Percentiles rank a stretch among this genome's conserved stretches.
These are phyloP conservation scores for Bombus balteatus DNA, from an alignment of 1,140 invertebrate genomes.

Conservation along the genomic window DNA sequence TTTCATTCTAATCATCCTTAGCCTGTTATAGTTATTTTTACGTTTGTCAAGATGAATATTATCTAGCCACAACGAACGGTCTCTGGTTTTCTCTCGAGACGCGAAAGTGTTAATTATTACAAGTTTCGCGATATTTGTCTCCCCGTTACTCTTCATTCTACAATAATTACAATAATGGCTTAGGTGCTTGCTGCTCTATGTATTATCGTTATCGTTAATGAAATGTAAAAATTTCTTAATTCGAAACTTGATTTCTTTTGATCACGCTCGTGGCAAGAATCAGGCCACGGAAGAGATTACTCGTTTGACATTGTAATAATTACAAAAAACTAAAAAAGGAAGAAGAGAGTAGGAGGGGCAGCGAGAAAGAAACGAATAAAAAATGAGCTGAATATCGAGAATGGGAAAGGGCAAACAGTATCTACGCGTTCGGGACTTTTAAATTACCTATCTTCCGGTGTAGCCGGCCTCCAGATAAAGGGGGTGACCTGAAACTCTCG, in stretches of 20 bases:
- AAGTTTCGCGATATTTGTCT: too few species aligned
- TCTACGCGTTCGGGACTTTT: slow-evolving; percentile 38
- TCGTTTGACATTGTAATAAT: slow-evolving; percentile 12
- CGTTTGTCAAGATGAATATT: too few species aligned
- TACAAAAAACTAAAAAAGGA: background rate
- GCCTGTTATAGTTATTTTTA: too few species aligned
- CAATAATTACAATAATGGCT: too few species aligned
- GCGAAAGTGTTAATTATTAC: too few species aligned
- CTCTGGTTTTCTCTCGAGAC: too few species aligned
- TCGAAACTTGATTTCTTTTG: background rate
- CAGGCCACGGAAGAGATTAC: slow-evolving; percentile 14
- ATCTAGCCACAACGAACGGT: too few species aligned
- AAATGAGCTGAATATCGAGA: slow-evolving; percentile 11
- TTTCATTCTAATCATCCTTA: too few species aligned
- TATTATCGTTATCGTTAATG: too few species aligned
- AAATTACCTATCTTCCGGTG: slow-evolving; percentile 46
- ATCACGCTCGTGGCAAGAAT: background rate
- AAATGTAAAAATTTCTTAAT: background rate
- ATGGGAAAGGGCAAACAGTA: slow-evolving; percentile 13
- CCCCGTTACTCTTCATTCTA: too few species aligned
- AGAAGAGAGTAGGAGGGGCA: background rate
- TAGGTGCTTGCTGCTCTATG: too few species aligned
- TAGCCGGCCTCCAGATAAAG: slow-evolving; percentile 28
- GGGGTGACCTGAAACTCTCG: slow-evolving; percentile 45
- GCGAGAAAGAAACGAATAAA: slow-evolving; percentile 20